phyloP scores from a whole-genome alignment of 2,797 vertebrate genomes.

The Dendrocincla tyrannina region DNA sequence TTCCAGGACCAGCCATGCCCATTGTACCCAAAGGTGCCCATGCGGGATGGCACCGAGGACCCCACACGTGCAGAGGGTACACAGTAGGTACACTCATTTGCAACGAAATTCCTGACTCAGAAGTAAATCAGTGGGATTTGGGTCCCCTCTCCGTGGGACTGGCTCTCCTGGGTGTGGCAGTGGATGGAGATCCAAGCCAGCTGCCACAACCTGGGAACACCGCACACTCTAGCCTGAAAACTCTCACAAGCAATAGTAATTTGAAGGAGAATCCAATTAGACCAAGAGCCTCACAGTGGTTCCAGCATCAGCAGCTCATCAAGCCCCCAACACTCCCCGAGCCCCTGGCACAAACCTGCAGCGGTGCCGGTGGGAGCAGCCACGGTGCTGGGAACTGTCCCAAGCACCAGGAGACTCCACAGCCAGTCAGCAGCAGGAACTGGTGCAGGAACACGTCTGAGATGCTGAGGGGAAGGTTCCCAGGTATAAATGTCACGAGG shows the following conservation, averaged over 20 bases:
- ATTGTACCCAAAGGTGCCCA: fast-evolving
- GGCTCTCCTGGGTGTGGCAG: background rate
- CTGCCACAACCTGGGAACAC: fast-evolving
- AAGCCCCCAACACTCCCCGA: fast-evolving
- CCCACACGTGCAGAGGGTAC: background rate
- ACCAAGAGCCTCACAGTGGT: background rate
- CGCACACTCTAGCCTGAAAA: fast-evolving
- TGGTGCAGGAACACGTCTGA: fast-evolving
- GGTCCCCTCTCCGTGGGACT: fast-evolving
- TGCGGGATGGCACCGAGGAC: fast-evolving
- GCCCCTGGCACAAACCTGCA: fast-evolving
- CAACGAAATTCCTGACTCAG: background rate
- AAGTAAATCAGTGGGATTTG: background rate
- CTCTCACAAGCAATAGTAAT: background rate
- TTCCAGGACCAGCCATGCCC: background rate
- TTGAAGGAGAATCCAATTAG: background rate
- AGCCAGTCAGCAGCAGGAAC: background rate
- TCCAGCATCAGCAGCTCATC: background rate
- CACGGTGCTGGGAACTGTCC: fast-evolving
- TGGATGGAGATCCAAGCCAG: background rate
- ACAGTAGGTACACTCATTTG: background rate
- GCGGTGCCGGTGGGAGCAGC: background rate
- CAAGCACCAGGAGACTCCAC: background rate
- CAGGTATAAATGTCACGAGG: background rate
- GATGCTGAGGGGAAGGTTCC: background rate